Base-by-base conservation (phyloP, 35 echinoderm and acorn worm genomes). In the Amphiura filiformis region DNA sequence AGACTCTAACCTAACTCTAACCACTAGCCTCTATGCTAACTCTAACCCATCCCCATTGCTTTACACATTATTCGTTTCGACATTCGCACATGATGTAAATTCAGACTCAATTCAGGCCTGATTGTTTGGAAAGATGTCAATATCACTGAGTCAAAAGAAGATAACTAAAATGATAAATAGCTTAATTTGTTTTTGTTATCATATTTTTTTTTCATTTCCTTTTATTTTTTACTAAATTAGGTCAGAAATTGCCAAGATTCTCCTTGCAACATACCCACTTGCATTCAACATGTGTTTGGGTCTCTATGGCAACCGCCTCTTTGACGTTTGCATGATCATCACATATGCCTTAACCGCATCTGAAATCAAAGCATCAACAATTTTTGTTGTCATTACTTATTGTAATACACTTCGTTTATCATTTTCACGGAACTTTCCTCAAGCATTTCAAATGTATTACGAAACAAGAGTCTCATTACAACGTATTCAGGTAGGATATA, bases 281-380 rank as follows among this genome's bases (percentile, higher is more conserved):
- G 81, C 78, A 17, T 15, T 89, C 39, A 95, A 92, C 77, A 31
- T 95, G 0, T 30, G 80, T 7, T 81, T 95, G 23, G 85, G 77
- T 57, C 38, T 89, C 31, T 89, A 61, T 81, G 93, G 93, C 35
- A 95, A 95, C 37, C 89, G 93, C 38, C 89, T 95, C 31, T 38
- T 95, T 1, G 93, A 95, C 1, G 86, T 95, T 0, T 84, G 86
- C 37, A 92, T 95, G 86, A 92, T 95, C 75, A 56, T 92, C n/a
- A 85, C 81, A 3, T 92, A 95, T 76, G 81, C 86, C 0, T 65
- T 95, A 7, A 95, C 90, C 13, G 88, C 89, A 0, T 35, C 35
- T 9, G 81, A 85, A 2, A 89, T 95, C 13, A 44, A 76, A 39
- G 78, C 87, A 11, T 91, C 93, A 0, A 87, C 89, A 0, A 80